A percentile compares a stretch with the other conserved stretches of the same genome.
phyloP scores from a whole-genome alignment of 2,888 invertebrate species.

The Pristionchus arcanus region DNA sequence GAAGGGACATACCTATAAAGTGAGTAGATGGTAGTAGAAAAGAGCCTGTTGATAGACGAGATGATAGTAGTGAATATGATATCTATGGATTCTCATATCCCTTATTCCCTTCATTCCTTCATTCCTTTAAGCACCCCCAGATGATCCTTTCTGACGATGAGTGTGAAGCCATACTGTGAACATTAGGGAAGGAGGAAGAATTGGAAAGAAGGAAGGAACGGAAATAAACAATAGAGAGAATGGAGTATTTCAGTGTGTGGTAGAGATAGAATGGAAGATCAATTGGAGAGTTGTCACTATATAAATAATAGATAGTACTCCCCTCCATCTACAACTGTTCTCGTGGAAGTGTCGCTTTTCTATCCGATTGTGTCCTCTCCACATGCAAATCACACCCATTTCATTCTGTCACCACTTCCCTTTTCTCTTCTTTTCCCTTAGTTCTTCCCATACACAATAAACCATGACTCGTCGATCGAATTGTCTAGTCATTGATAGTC shows the following conservation, averaged over 20 bases:
- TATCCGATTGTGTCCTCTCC: constrained; percentile 1
- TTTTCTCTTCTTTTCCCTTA: not conserved
- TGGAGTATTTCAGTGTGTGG: not conserved
- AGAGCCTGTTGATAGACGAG: not conserved
- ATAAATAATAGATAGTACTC: not conserved
- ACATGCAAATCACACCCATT: not conserved
- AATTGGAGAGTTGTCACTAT: constrained; percentile 6
- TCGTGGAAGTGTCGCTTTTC: not conserved
- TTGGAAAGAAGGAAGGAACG: constrained; percentile 3
- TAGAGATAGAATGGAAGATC: constrained; percentile 28
- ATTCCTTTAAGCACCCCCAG: not conserved
- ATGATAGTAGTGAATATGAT: constrained; percentile 33
- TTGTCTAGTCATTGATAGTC: constrained; percentile 9
- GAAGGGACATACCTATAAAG: not conserved
- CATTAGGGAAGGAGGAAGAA: not conserved
- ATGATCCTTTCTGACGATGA: constrained; percentile 8
- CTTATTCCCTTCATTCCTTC: not conserved
- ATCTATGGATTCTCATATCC: constrained; percentile 22
- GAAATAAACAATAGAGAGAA: constrained; percentile 40
- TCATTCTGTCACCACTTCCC: not conserved
- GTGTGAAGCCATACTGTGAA: constrained; percentile 20
- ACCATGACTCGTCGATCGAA: not conserved
- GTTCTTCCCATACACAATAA: not conserved
- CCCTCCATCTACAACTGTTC: not conserved
- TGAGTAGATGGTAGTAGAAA: not conserved